Evolutionary conservation across 1,140 invertebrate species (phyloP), one percentile per base, ranked within the genome.

Genomic region (Asbolus verrucosus): DNA sequence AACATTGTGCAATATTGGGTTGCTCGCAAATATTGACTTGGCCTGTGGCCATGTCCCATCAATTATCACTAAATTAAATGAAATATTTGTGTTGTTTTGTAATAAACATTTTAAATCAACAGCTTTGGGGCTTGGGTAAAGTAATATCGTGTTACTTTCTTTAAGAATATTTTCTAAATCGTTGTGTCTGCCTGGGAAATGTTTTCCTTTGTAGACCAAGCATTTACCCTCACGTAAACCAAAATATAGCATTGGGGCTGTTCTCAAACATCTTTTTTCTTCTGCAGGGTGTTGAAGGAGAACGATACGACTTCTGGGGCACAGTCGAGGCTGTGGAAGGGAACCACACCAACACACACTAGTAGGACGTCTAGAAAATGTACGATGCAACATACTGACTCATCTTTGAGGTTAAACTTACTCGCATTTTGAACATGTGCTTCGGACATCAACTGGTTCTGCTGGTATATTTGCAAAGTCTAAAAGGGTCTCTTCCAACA

Each of bases 41-140:
- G 95, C 94, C 85, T 98, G 95, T 11, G 92, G 90, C 95, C 95
- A 98, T 24, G 95, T 98, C 19, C 95, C 95, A 87, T 98, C 95
- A 71, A 98, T 87, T 50, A 98, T 81, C 36, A 98, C 84, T 31
- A 97, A 83, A 82, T 94, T 96, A 76, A 93, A 95, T 8, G 30
- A 38, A 2, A 41, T 39, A 16, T 33, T 15, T 16, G 60, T 21
- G n/a, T 70, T 43, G 76, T 79, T 81, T 70, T 69, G 73, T 75
- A 74, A 77, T 70, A 79, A 77, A 65, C 39, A 76, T 75, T 75
- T 76, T 65, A 92, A 84, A 76, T 90, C 85, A 13, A 92, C 82
- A 5, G 95, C 90, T 74, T 86, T 83, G 75, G 87, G 84, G 60
- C 93, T 93, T 21, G 94, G 95, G 84, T 94, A 97, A 2, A 97